Evolutionary conservation across 30 jellyfish, hydroid and myxozoan species (phyloP), one percentile per base, ranked within the genome.

Genomic region (Turritopsis dohrnii): DNA sequence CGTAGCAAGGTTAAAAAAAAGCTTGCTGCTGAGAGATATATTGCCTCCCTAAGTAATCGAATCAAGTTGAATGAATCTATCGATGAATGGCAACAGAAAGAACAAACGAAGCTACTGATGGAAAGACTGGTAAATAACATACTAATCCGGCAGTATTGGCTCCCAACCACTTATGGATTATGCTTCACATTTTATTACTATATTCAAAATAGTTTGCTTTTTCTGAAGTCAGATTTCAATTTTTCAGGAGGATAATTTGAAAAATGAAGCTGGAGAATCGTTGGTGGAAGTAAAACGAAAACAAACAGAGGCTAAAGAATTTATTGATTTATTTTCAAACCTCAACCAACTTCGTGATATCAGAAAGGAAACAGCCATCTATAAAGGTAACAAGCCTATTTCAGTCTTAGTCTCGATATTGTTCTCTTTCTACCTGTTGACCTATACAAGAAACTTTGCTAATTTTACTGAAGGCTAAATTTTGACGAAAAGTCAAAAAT

Each of bases 261-360:
- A 88, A 85, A 88, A 89, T 21, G 97, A 92, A 19, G 97, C 97
- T 22, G 97, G 97, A 1, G 94, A 92, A 53, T 85, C 97, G 7
- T 77, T 92, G 66, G 84, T 77, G 13, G 95, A 92, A 85, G 97
- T 92, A 16, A 84, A 92, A 53, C 87, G 89, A 81, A 92, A 92
- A 72, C 87, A 82, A 54, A 28, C 72, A 13, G 97, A 92, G 29
- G 71, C 84, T 7, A 79, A 83, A 0, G 88, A 88, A 54, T 54
- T 29, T 52, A 28, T 84, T 72, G 92, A 84, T 60, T 76, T 88
- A 28, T 30, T 84, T 23, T 80, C 81, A 25, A 23, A 82, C 19
- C 54, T 85, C 7, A 66, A 80, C 29, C 91, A 87, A 82, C 89
- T 92, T 0, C 89, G 97, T 17, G 89, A 89, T 27, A 75, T 92